Base-by-base conservation (phyloP, 1,140 invertebrate genomes). In the Tyrophagus putrescentiae region DNA sequence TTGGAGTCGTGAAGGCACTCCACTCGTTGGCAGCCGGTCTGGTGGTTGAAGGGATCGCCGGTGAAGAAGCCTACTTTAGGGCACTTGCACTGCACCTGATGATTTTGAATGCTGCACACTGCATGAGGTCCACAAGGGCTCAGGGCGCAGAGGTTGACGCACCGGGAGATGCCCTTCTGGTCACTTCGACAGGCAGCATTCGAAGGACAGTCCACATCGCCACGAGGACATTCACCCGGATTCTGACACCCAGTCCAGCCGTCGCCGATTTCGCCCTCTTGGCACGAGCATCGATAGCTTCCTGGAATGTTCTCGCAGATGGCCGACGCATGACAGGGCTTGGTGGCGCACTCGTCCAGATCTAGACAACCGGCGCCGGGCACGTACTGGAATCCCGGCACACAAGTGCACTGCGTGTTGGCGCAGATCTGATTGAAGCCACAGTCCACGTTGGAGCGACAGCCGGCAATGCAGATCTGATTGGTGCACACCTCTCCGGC, bases 401-500 rank as follows among this genome's bases (percentile, higher is more conserved):
- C 66, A 64, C 71, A 79, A 70, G 71, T 78, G 71, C 89, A 93
- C 70, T 86, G 82, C 21, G 80, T 82, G 18, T 78, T 78, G 13
- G 82, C 73, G 70, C 89, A 93, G n/a, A 84, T 72, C 73, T 92
- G 84, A 60, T 83, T 83, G 25, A 75, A 68, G 33, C 79, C 77
- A 68, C 89, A 93, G 65, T 91, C 88, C 3, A 79, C 76, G 68
- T 87, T 84, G 3, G 79, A 79, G 28, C 82, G 80, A 67, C 89
- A 93, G 1, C 89, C 89, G 5, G 80, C 76, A 62, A 31, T 25
- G 36, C 32, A 63, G 13, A 62, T n/a, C 34, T 87, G 85, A 64
- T 83, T 80, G n/a, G 80, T 79, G 66, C 89, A 92, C 41, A 91
- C 79, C 76, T 92, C 87, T 56, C 88, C 87, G 6, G 83, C 81